Evolutionary conservation across 2,888 invertebrate species (phyloP).

Genomic region (Phragmatobia fuliginosa): DNA sequence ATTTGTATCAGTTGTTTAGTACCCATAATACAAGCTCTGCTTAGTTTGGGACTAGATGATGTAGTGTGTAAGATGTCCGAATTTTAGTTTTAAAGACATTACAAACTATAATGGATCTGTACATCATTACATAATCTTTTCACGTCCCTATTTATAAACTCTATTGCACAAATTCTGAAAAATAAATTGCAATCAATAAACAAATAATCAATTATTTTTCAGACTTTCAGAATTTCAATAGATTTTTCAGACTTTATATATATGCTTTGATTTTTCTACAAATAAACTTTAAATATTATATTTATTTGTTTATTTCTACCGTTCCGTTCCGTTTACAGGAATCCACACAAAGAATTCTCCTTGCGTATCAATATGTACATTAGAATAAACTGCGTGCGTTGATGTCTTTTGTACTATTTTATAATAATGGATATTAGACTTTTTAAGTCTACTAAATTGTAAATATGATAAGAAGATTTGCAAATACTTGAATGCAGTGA

Average conservation of each 20-base stretch:
- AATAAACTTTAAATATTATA: background rate
- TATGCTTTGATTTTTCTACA: background rate
- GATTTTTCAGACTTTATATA: too few relatives aligned
- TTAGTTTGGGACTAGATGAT: too few relatives aligned
- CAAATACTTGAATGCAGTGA: background rate
- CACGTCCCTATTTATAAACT: too few relatives aligned
- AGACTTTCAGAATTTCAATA: too few relatives aligned
- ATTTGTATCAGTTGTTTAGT: too few relatives aligned
- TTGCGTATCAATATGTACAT: background rate
- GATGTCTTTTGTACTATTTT: constrained; percentile 17
- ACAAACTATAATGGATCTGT: background rate
- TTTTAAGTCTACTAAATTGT: too few relatives aligned
- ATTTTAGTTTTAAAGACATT: too few relatives aligned
- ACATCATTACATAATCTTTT: too few relatives aligned
- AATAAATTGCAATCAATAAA: background rate
- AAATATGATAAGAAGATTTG: background rate
- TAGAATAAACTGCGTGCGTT: constrained; percentile 6
- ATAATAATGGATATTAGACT: too few relatives aligned
- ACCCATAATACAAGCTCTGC: too few relatives aligned
- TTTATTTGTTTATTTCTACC: background rate
- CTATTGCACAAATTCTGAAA: background rate
- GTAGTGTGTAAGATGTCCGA: too few relatives aligned
- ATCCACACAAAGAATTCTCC: background rate
- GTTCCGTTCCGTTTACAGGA: background rate
- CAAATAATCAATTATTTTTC: too few relatives aligned